A percentile compares a stretch with the other conserved stretches of the same genome.
phyloP scores from a whole-genome alignment of 1,140 invertebrate species.

The Ceratosolen solmsi region DNA sequence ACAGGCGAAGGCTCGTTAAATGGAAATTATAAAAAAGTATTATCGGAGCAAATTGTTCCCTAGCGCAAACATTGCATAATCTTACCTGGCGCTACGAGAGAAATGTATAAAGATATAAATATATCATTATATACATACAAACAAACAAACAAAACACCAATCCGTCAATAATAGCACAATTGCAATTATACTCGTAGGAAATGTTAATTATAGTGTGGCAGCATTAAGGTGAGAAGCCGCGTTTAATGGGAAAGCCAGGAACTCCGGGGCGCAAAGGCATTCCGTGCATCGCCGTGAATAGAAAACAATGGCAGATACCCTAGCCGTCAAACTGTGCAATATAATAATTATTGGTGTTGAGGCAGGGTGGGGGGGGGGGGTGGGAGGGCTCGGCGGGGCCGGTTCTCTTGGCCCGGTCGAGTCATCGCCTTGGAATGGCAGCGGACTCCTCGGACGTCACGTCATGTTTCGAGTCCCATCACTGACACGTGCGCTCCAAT shows the following conservation, averaged over 20 bases:
- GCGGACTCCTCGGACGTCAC: background rate
- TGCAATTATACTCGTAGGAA: background rate
- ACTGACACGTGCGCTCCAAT: background rate
- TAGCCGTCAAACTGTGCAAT: background rate
- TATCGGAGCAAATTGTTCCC: background rate
- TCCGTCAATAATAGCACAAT: background rate
- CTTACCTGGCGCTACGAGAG: too few species aligned
- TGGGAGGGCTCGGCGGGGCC: too few species aligned
- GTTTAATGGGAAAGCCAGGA: background rate
- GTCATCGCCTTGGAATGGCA: background rate
- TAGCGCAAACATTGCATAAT: background rate
- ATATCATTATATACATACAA: too few species aligned
- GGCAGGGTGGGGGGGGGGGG: too few species aligned
- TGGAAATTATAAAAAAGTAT: too few species aligned
- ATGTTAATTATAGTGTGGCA: background rate
- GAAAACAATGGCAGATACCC: background rate
- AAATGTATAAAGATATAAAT: too few species aligned
- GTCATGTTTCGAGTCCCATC: background rate
- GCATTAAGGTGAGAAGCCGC: too few species aligned
- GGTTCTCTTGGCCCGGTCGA: background rate
- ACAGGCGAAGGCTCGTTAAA: background rate
- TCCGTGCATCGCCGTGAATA: background rate
- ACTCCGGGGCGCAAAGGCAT: background rate
- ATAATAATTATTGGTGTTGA: too few species aligned
- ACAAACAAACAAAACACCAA: background rate